Conservation (phyloP, 2,888 invertebrate species). For the Blastobasis lacticolella region DNA sequence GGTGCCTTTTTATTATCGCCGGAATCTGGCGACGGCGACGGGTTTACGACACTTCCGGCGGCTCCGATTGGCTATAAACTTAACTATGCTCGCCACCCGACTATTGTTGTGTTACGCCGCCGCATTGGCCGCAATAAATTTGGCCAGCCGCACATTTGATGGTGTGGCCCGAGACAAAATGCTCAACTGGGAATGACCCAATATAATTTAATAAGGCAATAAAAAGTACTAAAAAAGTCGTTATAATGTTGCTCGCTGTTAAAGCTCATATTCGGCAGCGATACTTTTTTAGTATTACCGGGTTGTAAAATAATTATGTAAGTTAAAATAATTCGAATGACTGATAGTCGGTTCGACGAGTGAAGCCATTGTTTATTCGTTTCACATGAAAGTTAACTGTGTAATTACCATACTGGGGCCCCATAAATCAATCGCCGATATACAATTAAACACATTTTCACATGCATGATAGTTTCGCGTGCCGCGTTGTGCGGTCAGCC, state of each 20-base stretch:
- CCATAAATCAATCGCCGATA: constrained; percentile 29
- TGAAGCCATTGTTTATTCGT: too few relatives aligned
- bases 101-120: constrained; percentile 15
- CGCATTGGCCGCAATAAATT: constrained; percentile 51
- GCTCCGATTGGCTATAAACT: constrained; percentile 47
- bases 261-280: too few relatives aligned
- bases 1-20: constrained; percentile 63
- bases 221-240: constrained; percentile 18
- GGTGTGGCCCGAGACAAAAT: constrained; percentile 37
- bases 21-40: constrained; percentile 54
- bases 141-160: constrained; percentile 40
- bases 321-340: too few relatives aligned
- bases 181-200: constrained; percentile 39
- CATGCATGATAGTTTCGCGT: constrained; percentile 33
- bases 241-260: constrained; percentile 4
- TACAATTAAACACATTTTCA: constrained; percentile 39
- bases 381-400: too few relatives aligned
- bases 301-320: too few relatives aligned
- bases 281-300: too few relatives aligned
- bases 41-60: constrained; percentile 64
- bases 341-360: too few relatives aligned
- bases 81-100: constrained; percentile 37
- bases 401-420: constrained; percentile 8
- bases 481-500: constrained; percentile 16
- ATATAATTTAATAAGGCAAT: constrained; percentile 42